phyloP scores from a whole-genome alignment of 2,888 invertebrate species.

The Lapara coniferarum region DNA sequence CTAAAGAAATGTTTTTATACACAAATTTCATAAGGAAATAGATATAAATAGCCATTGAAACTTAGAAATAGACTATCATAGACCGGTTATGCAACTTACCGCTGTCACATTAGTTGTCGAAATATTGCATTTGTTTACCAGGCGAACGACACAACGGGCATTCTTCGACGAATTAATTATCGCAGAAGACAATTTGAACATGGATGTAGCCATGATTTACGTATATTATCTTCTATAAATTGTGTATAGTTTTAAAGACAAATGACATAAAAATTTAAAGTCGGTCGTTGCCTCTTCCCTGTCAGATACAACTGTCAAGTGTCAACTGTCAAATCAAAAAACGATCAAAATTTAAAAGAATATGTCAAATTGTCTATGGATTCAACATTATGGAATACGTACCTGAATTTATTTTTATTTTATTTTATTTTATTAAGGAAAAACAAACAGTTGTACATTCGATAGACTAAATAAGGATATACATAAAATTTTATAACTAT shows the following conservation, averaged over 20 bases:
- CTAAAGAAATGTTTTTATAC: neutral
- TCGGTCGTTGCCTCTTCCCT: neutral
- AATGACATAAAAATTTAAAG: neutral
- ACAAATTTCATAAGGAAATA: neutral
- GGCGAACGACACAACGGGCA: slow-evolving; percentile 57
- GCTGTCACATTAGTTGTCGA: slow-evolving; percentile 67
- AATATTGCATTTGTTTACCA: slow-evolving; percentile 64
- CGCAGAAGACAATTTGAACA: slow-evolving; percentile 67
- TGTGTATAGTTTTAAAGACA: neutral
- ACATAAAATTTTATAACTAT: too few relatives aligned
- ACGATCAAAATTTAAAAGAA: neutral
- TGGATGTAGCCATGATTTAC: slow-evolving; percentile 68
- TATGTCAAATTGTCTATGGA: neutral
- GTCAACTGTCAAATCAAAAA: neutral
- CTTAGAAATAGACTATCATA: neutral
- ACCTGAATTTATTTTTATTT: too few relatives aligned
- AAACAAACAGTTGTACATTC: too few relatives aligned
- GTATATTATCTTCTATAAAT: neutral
- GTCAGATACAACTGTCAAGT: neutral
- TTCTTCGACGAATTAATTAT: slow-evolving; percentile 62
- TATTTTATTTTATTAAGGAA: too few relatives aligned
- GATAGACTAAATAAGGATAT: too few relatives aligned
- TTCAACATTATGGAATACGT: neutral
- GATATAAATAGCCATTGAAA: neutral
- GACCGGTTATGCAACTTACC: slow-evolving; percentile 79